Percentiles rank a stretch among this genome's conserved stretches.
Conservation (phyloP, 2,797 vertebrate genomes). For the Chelon labrosus region DNA sequence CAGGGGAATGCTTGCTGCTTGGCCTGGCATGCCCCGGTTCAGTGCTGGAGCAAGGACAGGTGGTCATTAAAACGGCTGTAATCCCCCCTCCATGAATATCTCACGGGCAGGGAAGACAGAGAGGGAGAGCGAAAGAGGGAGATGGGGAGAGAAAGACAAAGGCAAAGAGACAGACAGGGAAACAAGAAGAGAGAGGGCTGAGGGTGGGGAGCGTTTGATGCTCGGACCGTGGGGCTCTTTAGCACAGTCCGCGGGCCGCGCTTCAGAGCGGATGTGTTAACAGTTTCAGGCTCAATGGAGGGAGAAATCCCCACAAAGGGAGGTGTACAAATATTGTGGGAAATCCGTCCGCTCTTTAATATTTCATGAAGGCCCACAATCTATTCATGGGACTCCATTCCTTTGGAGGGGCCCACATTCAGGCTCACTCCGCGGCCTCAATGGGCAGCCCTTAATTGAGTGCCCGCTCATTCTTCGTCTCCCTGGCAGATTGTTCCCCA, state of each 20-base stretch:
- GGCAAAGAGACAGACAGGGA: slow-evolving; percentile 53
- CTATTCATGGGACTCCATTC: slow-evolving; percentile 93
- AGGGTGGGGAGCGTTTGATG: slow-evolving; percentile 79
- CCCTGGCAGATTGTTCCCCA: slow-evolving; percentile 88
- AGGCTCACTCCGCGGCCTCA: slow-evolving; percentile 85
- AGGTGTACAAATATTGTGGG: slow-evolving; percentile 98
- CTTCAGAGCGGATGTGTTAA: slow-evolving; percentile 94
- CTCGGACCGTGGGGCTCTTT: slow-evolving; percentile 79
- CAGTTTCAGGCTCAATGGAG: slow-evolving; percentile 95
- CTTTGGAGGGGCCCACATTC: slow-evolving; percentile 90
- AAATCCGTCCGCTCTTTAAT: slow-evolving; percentile 91
- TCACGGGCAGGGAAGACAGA: slow-evolving; percentile 71
- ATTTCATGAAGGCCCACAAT: slow-evolving; percentile 90
- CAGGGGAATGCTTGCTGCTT: slow-evolving; percentile 68
- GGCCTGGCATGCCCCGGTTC: slow-evolving; percentile 78
- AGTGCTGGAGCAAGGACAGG: slow-evolving; percentile 83
- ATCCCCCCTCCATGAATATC: slow-evolving; percentile 85
- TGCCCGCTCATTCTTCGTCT: slow-evolving; percentile 91
- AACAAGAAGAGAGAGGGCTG: slow-evolving; percentile 39
- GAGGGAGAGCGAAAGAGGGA: slow-evolving; percentile 41
- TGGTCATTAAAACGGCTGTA: slow-evolving; percentile 87
- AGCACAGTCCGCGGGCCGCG: slow-evolving; percentile 82
- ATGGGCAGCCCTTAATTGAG: slow-evolving; percentile 97
- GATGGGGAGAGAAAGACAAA: slow-evolving; percentile 65
- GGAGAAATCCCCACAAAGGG: slow-evolving; percentile 93